These are phyloP conservation scores for Origma solitaria DNA, from an alignment of 2,113 vertebrate species.

Conservation along the genomic window DNA sequence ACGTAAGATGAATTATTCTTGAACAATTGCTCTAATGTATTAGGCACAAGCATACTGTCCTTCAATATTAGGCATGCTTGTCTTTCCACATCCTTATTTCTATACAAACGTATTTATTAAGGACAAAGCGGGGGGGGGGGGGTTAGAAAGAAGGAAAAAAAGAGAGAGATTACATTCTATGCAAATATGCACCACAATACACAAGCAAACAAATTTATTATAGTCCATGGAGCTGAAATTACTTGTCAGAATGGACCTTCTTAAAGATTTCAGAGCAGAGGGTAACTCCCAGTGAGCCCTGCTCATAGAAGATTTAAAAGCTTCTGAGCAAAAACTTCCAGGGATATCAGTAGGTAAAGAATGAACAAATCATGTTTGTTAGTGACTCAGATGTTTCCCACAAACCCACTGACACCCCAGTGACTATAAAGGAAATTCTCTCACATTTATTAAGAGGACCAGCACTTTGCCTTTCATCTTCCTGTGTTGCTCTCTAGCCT, in stretches of 20 bases:
- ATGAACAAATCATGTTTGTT: background rate
- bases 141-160: background rate
- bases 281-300: background rate
- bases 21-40: constrained; percentile 65
- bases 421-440: background rate
- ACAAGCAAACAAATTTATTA: background rate
- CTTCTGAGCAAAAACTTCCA: background rate
- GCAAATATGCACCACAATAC: background rate
- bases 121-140: background rate
- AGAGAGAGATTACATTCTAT: background rate
- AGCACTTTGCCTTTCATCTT: background rate
- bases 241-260: background rate
- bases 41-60: constrained; percentile 52
- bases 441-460: background rate
- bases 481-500: background rate
- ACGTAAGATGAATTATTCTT: constrained; percentile 63
- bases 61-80: constrained; percentile 66
- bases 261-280: background rate
- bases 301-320: background rate
- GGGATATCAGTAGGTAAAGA: background rate
- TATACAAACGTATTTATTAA: constrained; percentile 53
- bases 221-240: background rate
- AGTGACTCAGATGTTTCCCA: background rate
- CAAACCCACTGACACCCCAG: background rate
- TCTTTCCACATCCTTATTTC: constrained; percentile 53